Evolutionary conservation across 1,140 invertebrate genomes (phyloP), one percentile per base, ranked within the genome.

Genomic region (Atopsyche davidsoni): DNA sequence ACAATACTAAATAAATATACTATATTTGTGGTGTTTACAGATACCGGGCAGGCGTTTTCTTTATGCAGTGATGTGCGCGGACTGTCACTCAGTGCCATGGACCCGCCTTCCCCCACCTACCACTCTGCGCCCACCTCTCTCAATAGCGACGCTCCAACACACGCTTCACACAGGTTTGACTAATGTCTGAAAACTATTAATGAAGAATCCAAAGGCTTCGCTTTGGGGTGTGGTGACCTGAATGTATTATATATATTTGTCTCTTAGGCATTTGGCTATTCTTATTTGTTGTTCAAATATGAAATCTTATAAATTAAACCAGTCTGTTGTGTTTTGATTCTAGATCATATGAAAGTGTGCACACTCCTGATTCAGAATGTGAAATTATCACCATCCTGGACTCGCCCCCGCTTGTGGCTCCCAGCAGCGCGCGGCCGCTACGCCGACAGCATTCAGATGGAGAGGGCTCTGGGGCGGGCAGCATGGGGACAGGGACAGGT

Each of bases 361-460:
- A 57, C 36, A 51, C 55, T 10, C 46, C 55, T 2, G 45, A 57
- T 39, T 55, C 53, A 2, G 51, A 57, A 10, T 40, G 23, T 25
- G 55, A 57, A 23, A 34, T 49, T 9, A 45, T 50, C 21, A 50
- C 50, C 6, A 53, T 57, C 3, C 25, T 53, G 23, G 45, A 57
- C 10, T 18, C 41, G 7, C 48, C 53, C 10, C 51, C 18, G 19
- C 36, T 28, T 21, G 23, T 34, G 17, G 14, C 17, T 25, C 19
- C 21, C 9, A 11, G 3, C 2, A 41, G 36, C n/a, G 44, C 28
- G 17, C n/a, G 51, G 25, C 41, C 46, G 9, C 22, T 58, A 11
- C 42, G 56, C 3, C 46, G 56, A 2, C 56, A 58, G 21, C 56
- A 58, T 46, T 58, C 56, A 1, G 51, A 58, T 18, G 52, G 52